Evolutionary conservation across 2,113 vertebrate species (phyloP).

Genomic region (Meles meles): DNA sequence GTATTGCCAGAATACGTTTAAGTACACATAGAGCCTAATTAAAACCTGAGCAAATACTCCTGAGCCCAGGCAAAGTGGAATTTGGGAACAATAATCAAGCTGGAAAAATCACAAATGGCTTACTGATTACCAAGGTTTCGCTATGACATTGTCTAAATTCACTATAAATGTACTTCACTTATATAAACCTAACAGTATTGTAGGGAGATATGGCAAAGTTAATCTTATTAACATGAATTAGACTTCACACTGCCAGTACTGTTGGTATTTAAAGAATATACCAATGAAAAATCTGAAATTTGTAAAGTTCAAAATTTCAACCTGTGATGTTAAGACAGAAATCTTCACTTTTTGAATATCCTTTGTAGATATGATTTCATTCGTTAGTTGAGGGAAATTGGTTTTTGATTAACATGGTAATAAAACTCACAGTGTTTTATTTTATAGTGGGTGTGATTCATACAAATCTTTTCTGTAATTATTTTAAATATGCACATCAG

Average conservation of each 20-base stretch:
- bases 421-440: not conserved
- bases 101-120: not conserved
- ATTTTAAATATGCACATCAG: not conserved
- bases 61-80: not conserved
- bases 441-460: not conserved
- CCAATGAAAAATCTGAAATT: not conserved
- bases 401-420: not conserved
- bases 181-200: not conserved
- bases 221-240: not conserved
- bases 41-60: not conserved
- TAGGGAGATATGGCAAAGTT: not conserved
- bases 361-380: not conserved
- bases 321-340: not conserved
- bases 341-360: not conserved
- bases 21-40: not conserved
- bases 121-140: not conserved
- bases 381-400: not conserved
- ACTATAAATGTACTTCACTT: not conserved
- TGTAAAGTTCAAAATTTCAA: not conserved
- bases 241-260: not conserved
- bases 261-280: not conserved
- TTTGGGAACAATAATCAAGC: not conserved
- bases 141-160: not conserved
- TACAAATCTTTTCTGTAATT: not conserved
- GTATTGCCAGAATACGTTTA: not conserved